A percentile compares a stretch with the other conserved stretches of the same genome.
Conservation (phyloP, 2,797 vertebrate genomes). For the Manis javanica region DNA sequence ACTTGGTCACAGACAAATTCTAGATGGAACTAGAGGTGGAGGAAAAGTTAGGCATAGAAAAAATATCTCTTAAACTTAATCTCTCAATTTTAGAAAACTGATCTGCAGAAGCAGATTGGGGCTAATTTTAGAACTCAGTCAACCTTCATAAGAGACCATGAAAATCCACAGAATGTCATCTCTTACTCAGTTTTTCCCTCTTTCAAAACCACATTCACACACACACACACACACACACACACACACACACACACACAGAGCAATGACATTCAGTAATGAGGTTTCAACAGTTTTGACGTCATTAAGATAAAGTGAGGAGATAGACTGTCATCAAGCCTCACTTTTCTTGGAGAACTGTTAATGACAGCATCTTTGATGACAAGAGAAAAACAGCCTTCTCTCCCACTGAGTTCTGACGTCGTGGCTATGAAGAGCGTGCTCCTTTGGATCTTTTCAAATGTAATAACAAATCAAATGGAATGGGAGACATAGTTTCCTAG, state of each 20-base stretch:
- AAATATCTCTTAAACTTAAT: neutral
- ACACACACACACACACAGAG: neutral
- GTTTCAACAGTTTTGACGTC: constrained; percentile 36
- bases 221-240: neutral
- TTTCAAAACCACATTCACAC: neutral
- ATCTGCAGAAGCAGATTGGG: neutral
- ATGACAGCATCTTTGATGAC: neutral
- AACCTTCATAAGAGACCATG: neutral
- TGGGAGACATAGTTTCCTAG: neutral
- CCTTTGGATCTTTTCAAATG: neutral
- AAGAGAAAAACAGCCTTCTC: neutral
- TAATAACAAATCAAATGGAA: neutral
- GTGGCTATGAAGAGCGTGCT: neutral
- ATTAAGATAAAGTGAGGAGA: constrained; percentile 1
- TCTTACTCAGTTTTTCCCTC: constrained; percentile 13
- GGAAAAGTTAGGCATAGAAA: neutral
- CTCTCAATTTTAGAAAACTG: constrained; percentile 49
- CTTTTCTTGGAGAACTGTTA: constrained; percentile 16
- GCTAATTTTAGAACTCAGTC: constrained; percentile 52
- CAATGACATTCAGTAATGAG: neutral
- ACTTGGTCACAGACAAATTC: neutral
- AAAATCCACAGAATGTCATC: constrained; percentile 42
- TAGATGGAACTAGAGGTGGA: neutral
- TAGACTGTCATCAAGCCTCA: neutral
- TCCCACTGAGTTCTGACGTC: neutral